These are phyloP conservation scores for Gambusia yucatana DNA, from an alignment of 2,797 vertebrate species.

Conservation along the genomic window DNA sequence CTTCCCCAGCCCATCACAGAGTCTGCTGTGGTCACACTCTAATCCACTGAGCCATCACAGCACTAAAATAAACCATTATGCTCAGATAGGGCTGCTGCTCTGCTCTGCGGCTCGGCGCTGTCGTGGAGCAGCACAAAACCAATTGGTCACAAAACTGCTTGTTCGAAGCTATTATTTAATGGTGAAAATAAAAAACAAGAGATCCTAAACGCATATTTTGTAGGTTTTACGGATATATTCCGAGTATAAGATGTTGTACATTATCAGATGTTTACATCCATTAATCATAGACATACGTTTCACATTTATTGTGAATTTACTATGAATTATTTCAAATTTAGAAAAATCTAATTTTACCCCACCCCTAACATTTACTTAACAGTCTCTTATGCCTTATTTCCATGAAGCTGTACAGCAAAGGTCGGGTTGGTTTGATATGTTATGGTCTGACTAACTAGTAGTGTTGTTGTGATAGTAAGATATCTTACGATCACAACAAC, in stretches of 20 bases:
- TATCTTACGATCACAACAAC: background rate
- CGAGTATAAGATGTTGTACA: background rate
- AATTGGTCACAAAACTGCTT: slow-evolving; percentile 13
- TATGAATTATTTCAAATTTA: background rate
- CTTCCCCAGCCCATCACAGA: slow-evolving; percentile 67
- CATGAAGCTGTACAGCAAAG: no score
- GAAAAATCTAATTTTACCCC: background rate
- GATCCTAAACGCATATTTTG: background rate
- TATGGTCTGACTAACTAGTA: background rate
- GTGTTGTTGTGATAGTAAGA: no score
- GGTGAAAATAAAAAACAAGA: background rate
- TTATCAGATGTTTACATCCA: background rate
- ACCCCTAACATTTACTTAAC: background rate
- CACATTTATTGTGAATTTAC: background rate
- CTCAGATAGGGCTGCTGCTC: slow-evolving; percentile 42
- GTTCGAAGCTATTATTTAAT: slow-evolving; percentile 5
- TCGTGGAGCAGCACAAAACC: slow-evolving; percentile 23
- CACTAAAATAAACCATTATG: slow-evolving; percentile 69
- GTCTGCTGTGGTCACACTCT: slow-evolving; percentile 65
- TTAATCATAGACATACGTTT: background rate
- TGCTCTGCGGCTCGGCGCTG: slow-evolving; percentile 22
- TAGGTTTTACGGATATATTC: background rate
- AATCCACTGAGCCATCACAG: slow-evolving; percentile 71
- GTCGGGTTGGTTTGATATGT: no score
- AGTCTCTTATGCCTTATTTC: background rate